Base-by-base conservation (phyloP, 2,113 vertebrate species). In the Passer domesticus region DNA sequence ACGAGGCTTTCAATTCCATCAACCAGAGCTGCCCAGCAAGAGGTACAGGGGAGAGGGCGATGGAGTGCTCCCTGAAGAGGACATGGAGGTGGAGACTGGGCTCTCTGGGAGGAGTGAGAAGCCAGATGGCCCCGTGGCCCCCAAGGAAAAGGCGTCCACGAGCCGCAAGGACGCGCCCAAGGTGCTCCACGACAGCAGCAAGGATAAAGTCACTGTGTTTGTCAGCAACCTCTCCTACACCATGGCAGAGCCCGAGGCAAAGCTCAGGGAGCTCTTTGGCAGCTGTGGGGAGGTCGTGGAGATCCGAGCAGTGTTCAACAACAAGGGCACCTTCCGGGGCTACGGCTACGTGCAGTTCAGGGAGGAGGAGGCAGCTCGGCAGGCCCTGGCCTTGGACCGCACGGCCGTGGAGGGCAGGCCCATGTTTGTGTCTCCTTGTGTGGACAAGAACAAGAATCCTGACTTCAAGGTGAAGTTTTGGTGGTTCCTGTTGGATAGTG, bases 381-480 rank as follows among this genome's bases (percentile, higher is more conserved):
- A 98, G 66, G 99, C 99, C 4, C 97, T 99, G 76, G 97, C 97
- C 86, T 66, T 99, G 94, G 99, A 99, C 88, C 98, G 99, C 22
- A 97, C 92, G 35, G 97, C 96, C 1, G 95, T 99, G 60, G 98
- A 99, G 14, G 99, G 99, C 24, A 98, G 99, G 91, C 99, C 99
- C 0, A 99, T 99, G 99, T 99, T 99, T 86, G 99, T 99, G 19
- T 99, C 99, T 9, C 99, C 99, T 0, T 99, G 99, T 72, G 98
- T 99, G 13, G 99, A 99, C 96, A 99, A 99, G 97, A 99, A 97
- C 98, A 99, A 99, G 96, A 99, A 99, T 53, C 99, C 99, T 1
- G 98, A 99, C 52, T 99, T 99, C 7, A 99, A 99, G 99, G 99
- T 99, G 92, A 39, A 47, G 13, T 59, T 66, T 13, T 24, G 6